Conservation (phyloP, 2,888 invertebrate species). For the Drosophila borealis region DNA sequence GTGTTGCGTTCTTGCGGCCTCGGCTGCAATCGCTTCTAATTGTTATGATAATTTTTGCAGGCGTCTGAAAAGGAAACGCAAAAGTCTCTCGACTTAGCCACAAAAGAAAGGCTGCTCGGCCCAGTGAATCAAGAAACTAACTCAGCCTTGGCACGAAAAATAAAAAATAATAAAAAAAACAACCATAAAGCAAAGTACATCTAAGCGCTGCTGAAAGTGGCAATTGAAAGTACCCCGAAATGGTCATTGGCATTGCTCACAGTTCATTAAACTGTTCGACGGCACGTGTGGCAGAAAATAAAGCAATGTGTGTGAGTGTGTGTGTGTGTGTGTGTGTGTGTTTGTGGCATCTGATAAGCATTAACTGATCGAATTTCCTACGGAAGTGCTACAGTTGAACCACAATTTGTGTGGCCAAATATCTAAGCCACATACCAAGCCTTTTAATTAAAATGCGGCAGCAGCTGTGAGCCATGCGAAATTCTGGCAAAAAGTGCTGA, state of each 20-base stretch:
- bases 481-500: conserved; percentile 40
- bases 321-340: not conserved
- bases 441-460: conserved; percentile 72
- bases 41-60: conserved; percentile 68
- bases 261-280: conserved; percentile 45
- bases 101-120: conserved; percentile 53
- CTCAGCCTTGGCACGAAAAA: conserved; percentile 48
- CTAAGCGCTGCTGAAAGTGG: conserved; percentile 50
- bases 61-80: conserved; percentile 53
- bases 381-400: conserved; percentile 36
- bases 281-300: conserved; percentile 38
- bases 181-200: conserved; percentile 7
- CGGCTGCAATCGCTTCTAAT: conserved; percentile 68
- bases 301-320: conserved; percentile 7
- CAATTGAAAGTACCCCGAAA: conserved; percentile 50
- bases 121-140: conserved; percentile 40
- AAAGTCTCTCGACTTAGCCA: conserved; percentile 25
- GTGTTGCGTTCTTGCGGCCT: conserved; percentile 48
- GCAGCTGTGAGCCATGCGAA: conserved; percentile 50
- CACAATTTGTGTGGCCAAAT: conserved; percentile 31
- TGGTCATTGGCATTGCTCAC: conserved; percentile 28
- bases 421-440: conserved; percentile 14
- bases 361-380: not conserved
- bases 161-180: conserved; percentile 6
- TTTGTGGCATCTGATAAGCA: conserved; percentile 8